Conservation (phyloP, 2,888 invertebrate species). For the Balanococcus diminutus region DNA sequence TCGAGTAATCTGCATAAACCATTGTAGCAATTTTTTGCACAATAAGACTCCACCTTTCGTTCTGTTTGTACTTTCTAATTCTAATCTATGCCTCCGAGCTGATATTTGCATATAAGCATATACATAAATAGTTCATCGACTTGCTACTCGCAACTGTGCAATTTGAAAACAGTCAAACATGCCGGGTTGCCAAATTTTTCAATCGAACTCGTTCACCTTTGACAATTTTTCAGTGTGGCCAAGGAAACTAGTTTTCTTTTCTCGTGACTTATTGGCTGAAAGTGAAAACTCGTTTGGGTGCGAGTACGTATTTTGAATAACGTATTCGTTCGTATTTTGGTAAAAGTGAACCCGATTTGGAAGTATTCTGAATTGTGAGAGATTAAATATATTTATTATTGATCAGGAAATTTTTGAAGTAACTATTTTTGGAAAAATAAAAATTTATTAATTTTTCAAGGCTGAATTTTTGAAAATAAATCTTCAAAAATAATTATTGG, state of each 20-base stretch:
- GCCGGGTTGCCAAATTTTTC: neutral
- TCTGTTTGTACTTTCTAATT: constrained; percentile 8
- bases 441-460: no score
- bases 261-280: neutral
- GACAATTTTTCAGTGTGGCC: neutral
- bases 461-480: no score
- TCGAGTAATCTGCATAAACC: neutral
- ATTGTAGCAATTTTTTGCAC: neutral
- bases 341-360: constrained; percentile 8
- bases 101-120: neutral
- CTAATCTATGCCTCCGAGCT: neutral
- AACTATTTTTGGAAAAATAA: no score
- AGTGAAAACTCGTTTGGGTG: neutral
- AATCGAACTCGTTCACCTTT: neutral
- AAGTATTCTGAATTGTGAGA: no score
- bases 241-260: constrained; percentile 24
- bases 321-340: neutral
- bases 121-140: constrained; percentile 16
- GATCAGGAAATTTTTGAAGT: no score
- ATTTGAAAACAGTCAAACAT: constrained; percentile 8
- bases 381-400: no score
- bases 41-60: neutral
- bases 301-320: neutral
- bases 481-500: no score
- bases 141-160: neutral